Evolutionary conservation across 2,888 invertebrate genomes (phyloP), one percentile per base, ranked within the genome.

Genomic region (Hyposoter dolosus): DNA sequence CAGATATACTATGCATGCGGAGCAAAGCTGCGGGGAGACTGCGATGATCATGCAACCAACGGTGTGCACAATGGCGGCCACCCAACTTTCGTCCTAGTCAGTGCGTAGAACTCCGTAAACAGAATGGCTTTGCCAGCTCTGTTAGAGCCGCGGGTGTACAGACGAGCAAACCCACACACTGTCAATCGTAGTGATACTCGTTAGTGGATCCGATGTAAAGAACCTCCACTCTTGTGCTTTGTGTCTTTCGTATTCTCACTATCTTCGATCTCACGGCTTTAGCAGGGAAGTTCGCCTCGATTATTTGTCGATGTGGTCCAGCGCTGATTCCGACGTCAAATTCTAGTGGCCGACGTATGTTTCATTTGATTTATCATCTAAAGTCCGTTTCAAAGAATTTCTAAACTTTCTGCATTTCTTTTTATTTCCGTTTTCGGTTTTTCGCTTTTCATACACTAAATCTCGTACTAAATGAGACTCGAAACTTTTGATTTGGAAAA

Each of bases 71-170:
- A 91, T 91, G 89, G 86, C 86, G 91, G 89, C 91, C 91, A 91
- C 91, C 91, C 91, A 88, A 91, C 85, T 90, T 91, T 90, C 89
- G 90, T 88, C 91, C 91, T 91, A 91, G 91, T 91, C 91, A 91
- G 90, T 89, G 88, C 88, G 90, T 90, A 90, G 89, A 90, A 79
- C n/a, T 50, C 88, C 86, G 90, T 90, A 89, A 90, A 88, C 89
- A 88, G 90, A 90, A 90, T 91, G 90, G 81, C 83, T 86, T 85
- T 82, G 83, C 88, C 71, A 75, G 75, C 56, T 75, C 81, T 71
- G 79, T 71, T 45, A 43, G 40, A 53, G 68, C 56, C 35, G 40
- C 72, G 19, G 68, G 68, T 72, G 60, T 43, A 45, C 77, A 68
- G 82, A 43, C 19, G 47, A 28, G 45, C 28, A 69, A 60, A 56